Evolutionary conservation across 2,888 invertebrate species (phyloP), one percentile per base, ranked within the genome.

Genomic region (Mystacides longicornis): DNA sequence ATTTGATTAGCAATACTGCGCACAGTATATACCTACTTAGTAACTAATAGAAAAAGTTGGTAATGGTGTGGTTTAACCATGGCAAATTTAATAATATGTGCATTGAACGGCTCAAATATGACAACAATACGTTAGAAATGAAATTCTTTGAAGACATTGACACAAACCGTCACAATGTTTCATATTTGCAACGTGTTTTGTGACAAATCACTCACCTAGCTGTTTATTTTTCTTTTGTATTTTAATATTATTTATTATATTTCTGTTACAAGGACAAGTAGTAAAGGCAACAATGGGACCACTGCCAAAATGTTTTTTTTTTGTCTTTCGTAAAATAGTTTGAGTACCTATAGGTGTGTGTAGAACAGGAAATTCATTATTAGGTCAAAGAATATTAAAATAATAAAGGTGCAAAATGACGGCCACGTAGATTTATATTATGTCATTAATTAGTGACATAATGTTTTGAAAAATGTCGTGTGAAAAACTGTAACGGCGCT

Each of bases 341-440:
- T 37, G n/a, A 37, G 14, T 43, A 43, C 16, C 5, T 47, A 18
- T 49, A 23, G 14, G 18, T 49, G 23, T 21, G 22, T 49, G 21
- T 50, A 22, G 33, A 50, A 50, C 50, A 50, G 50, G 50, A 50
- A 50, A 50, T 50, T 20, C 50, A 31, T 50, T 20, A 45, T 45
- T 45, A 45, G 19, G 45, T 45, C 16, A 37, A 37, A 37, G 16
- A 37, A 37, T 14, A 37, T n/a, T n/a, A n/a, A n/a, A n/a, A n/a
- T n/a, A n/a, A n/a, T 37, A 37, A 37, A 37, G 37, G 37, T 37
- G 37, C 37, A 37, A 37, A 37, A 16, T n/a, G 14, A 37, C 14
- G 37, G 16, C 16, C 37, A 14, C 37, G 37, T 37, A 37, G 14
- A 37, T 37, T 37, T 37, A 37, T 37, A 37, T 37, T 37, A 37